phyloP scores from a whole-genome alignment of 2,888 invertebrate genomes.

The Spisula subtruncata region DNA sequence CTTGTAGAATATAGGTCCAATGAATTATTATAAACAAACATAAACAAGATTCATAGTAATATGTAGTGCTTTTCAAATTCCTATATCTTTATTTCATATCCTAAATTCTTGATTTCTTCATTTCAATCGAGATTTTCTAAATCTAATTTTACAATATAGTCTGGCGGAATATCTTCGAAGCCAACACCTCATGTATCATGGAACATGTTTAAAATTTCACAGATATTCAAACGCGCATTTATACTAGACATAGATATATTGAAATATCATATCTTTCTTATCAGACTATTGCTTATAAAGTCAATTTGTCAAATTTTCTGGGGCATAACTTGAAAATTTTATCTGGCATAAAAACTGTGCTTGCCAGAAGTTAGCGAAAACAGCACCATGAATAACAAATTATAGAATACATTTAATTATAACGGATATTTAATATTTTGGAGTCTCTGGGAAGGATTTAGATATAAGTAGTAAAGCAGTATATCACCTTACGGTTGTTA shows the following conservation, averaged over 20 bases:
- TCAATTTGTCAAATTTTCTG: slow-evolving; percentile 34
- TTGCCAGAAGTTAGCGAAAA: background rate
- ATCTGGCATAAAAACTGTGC: background rate
- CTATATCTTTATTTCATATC: background rate
- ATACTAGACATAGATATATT: slow-evolving; percentile 25
- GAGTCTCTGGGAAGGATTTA: background rate
- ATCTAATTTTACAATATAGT: too few relatives aligned
- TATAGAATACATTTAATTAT: background rate
- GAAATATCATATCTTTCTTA: background rate
- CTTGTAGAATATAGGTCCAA: too few relatives aligned
- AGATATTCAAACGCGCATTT: background rate
- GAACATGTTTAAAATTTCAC: background rate
- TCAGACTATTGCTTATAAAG: background rate
- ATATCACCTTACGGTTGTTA: too few relatives aligned
- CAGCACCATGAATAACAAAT: background rate
- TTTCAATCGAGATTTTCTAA: too few relatives aligned
- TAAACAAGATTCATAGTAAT: background rate
- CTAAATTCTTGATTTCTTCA: background rate
- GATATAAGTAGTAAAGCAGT: background rate
- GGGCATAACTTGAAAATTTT: slow-evolving; percentile 1
- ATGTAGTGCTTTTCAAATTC: background rate
- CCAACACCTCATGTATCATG: too few relatives aligned
- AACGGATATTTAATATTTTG: background rate
- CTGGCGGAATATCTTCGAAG: too few relatives aligned
- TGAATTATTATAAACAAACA: too few relatives aligned